Conservation (phyloP, 2,797 vertebrate genomes). For the Diplodus puntazzo region DNA sequence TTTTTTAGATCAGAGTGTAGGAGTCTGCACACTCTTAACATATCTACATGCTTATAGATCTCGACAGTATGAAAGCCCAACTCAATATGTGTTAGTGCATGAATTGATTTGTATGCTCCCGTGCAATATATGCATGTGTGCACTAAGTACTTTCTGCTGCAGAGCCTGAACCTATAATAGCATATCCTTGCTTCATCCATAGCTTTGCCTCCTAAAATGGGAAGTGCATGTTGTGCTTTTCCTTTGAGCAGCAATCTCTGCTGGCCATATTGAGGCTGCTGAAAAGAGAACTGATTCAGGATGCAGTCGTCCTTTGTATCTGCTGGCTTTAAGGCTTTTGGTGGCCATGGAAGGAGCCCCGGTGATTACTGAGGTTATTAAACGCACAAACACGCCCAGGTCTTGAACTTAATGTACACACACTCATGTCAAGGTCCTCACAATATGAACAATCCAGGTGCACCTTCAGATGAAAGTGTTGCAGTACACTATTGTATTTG, state of each 20-base stretch:
- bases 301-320: slow-evolving; percentile 56
- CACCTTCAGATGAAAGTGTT: slow-evolving; percentile 4
- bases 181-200: slow-evolving; percentile 59
- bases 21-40: background rate
- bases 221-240: slow-evolving; percentile 63
- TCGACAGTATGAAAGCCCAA: background rate
- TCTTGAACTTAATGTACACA: slow-evolving; percentile 10
- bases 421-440: slow-evolving; percentile 13
- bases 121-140: slow-evolving; percentile 19
- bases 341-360: slow-evolving; percentile 34
- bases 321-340: slow-evolving; percentile 36
- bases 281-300: slow-evolving; percentile 58
- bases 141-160: slow-evolving; percentile 42
- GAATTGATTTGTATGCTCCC: slow-evolving; percentile 8
- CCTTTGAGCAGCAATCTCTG: slow-evolving; percentile 69
- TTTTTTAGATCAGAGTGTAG: background rate
- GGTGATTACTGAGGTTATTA: slow-evolving; percentile 48
- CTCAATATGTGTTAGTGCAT: background rate
- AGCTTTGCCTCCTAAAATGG: slow-evolving; percentile 39
- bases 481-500: background rate
- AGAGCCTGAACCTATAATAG: slow-evolving; percentile 49
- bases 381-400: slow-evolving; percentile 28
- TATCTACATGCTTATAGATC: background rate
- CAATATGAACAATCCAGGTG: slow-evolving; percentile 22
- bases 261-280: slow-evolving; percentile 68